phyloP scores from a whole-genome alignment of 2,113 vertebrate species.

The Misgurnus anguillicaudatus region DNA sequence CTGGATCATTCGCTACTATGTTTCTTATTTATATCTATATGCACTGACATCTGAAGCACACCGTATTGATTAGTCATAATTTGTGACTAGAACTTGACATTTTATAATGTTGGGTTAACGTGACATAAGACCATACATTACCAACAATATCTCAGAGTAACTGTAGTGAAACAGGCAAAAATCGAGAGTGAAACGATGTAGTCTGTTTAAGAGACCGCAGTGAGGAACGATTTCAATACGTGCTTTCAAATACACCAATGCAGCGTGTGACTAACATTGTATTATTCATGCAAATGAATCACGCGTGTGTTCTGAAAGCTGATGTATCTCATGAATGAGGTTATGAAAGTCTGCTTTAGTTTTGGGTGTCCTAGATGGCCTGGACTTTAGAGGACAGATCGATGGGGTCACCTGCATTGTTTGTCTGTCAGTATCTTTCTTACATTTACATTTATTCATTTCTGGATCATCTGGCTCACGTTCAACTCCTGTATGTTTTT shows the following conservation, averaged over 20 bases:
- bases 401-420: conserved; percentile 60
- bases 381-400: conserved; percentile 61
- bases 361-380: conserved; percentile 59
- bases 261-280: not conserved
- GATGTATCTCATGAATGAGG: not conserved
- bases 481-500: too few species aligned
- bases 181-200: not conserved
- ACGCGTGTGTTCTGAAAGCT: not conserved
- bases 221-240: not conserved
- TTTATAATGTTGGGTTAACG: not conserved
- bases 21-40: too few species aligned
- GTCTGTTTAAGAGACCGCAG: not conserved
- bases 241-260: not conserved
- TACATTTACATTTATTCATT: not conserved
- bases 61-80: too few species aligned
- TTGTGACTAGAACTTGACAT: too few species aligned
- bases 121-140: not conserved
- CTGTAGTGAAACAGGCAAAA: not conserved
- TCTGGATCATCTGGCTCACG: too few species aligned
- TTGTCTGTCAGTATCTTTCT: not conserved
- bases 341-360: conserved; percentile 1
- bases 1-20: too few species aligned
- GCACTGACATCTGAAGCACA: too few species aligned
- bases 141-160: not conserved
- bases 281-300: not conserved